Percentiles rank a stretch among this genome's conserved stretches.
Evolutionary conservation across 35 echinoderm and acorn worm genomes (phyloP).

Genomic region (Heliocidaris tuberculata): DNA sequence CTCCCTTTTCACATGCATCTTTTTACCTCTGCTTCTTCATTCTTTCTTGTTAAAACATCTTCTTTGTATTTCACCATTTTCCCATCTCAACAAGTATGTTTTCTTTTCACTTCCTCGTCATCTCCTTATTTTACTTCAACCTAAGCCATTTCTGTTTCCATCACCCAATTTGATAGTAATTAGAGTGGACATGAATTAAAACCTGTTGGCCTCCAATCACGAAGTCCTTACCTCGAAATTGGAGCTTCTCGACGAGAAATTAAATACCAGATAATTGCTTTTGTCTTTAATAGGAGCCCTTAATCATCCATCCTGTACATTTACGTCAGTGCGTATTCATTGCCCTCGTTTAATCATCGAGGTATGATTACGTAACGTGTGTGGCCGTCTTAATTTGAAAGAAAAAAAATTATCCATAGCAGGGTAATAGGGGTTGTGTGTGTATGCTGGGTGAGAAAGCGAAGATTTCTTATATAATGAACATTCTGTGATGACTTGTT

Average conservation of each 20-base stretch:
- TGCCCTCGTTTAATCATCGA: not conserved
- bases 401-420: not conserved
- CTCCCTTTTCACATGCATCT: too few relatives aligned
- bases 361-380: not conserved
- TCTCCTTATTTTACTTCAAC: not conserved
- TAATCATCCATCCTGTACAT: not conserved
- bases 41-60: too few relatives aligned
- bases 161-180: not conserved
- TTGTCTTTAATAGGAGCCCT: conserved; percentile 9
- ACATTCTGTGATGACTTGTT: not conserved
- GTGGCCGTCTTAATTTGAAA: conserved; percentile 15
- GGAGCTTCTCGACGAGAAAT: conserved; percentile 17
- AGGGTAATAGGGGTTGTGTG: not conserved
- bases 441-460: not conserved
- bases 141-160: not conserved
- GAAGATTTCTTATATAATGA: not conserved
- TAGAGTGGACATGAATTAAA: not conserved
- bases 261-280: conserved; percentile 37
- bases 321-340: not conserved
- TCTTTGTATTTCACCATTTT: too few relatives aligned
- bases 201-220: not conserved
- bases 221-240: not conserved
- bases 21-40: too few relatives aligned
- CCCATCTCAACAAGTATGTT: not conserved
- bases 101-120: not conserved